Evolutionary conservation across 2,888 invertebrate species (phyloP), one percentile per base, ranked within the genome.

Genomic region (Acholoe squamosa): DNA sequence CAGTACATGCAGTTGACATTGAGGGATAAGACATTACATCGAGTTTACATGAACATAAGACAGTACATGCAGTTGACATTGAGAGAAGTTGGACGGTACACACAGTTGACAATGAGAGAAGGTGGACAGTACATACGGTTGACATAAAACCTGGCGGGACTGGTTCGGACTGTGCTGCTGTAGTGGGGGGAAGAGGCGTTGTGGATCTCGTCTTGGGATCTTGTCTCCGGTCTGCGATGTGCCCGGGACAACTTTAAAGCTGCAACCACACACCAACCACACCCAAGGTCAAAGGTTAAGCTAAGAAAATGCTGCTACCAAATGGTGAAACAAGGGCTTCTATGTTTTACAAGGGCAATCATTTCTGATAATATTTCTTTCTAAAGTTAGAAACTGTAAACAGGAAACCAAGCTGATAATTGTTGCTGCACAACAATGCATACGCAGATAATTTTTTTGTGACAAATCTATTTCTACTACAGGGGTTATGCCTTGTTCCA

Each of bases 201-300:
- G 51, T 84, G 84, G 22, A 86, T 86, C 54, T 86, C 86, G 28
- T 86, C 86, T 28, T 86, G 86, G 25, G 86, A 86, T 52, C 86
- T 28, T 52, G 25, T 25, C 43, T 10, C 43, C 86, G 86, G 28
- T 86, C n/a, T n/a, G n/a, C n/a, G 25, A 16, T 31, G 22, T 22
- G 54, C 25, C 86, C 86, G 52, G 31, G 56, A 25, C 56, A 86
- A 86, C 86, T 54, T 86, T 54, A 52, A 56, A 19, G 86, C 86
- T 86, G 86, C 54, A 86, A 86, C 86, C 86, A 86, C 86, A 86
- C 86, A 80, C 86, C 86, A 86, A 52, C 86, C 86, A 86, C 86
- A 86, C 31, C 86, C 86, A 86, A 43, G 86, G 52, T 86, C 52
- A 86, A 28, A 86, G 86, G 22, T 54, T 28, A 86, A 86, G 86